phyloP scores from a whole-genome alignment of 92 coral and sea anemone species.

The Phenganax stokvisi region DNA sequence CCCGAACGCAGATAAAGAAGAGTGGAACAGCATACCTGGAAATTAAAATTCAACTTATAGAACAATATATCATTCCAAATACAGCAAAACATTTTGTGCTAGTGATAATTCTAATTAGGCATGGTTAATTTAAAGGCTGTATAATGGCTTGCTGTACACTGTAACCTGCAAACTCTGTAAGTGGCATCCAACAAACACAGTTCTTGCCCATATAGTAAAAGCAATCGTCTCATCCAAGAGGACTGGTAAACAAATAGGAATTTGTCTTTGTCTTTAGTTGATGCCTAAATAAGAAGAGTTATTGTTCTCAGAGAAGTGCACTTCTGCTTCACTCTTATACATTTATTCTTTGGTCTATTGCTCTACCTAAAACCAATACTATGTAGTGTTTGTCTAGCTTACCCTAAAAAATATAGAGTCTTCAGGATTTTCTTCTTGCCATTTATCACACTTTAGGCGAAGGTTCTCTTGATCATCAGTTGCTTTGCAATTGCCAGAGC shows the following conservation, averaged over 20 bases:
- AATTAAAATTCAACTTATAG: background rate
- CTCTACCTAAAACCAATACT: background rate
- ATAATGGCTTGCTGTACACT: background rate
- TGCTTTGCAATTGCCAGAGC: constrained; percentile 44
- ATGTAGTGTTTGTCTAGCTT: background rate
- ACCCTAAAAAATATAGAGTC: constrained; percentile 53
- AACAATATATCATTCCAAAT: constrained; percentile 8
- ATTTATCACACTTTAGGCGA: constrained; percentile 47
- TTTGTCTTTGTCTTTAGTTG: constrained; percentile 7
- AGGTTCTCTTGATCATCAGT: constrained; percentile 59
- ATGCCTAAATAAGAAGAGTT: background rate
- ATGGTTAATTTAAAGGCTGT: background rate
- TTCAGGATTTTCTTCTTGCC: constrained; percentile 49
- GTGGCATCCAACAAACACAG: constrained; percentile 17
- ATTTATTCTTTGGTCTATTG: background rate
- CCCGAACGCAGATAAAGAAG: constrained; percentile 9
- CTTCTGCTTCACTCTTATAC: background rate
- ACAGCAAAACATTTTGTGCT: background rate
- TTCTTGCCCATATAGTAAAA: constrained; percentile 3
- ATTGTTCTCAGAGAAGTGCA: background rate
- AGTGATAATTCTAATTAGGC: background rate
- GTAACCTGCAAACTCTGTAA: constrained; percentile 17
- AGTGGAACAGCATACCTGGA: constrained; percentile 15
- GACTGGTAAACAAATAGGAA: constrained; percentile 12
- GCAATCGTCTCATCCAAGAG: constrained; percentile 3